Percentiles rank a stretch among this genome's conserved stretches.
phyloP scores from a whole-genome alignment of 2,113 vertebrate genomes.

The Dasypus novemcinctus region DNA sequence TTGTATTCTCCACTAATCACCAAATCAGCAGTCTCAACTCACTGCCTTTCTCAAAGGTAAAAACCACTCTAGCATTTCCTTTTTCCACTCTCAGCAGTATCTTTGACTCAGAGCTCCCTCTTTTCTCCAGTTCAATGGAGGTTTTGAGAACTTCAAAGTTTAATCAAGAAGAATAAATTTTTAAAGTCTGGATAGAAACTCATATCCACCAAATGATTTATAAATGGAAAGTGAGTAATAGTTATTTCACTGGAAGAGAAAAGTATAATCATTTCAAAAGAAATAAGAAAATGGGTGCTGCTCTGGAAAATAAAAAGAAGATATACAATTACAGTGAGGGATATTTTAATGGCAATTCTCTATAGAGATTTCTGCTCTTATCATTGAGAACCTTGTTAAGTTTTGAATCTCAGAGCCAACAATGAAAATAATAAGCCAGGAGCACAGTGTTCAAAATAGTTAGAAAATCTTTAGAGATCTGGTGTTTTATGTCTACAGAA shows the following conservation, averaged over 20 bases:
- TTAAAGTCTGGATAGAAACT: neutral
- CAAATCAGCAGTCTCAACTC: neutral
- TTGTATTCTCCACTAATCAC: accelerated
- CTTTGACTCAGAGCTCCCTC: neutral
- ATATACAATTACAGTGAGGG: neutral
- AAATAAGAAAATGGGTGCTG: neutral
- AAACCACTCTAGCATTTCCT: neutral
- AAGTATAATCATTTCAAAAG: neutral
- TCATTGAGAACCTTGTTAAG: neutral
- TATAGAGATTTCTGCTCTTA: neutral
- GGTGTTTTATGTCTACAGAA: neutral
- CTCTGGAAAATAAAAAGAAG: neutral
- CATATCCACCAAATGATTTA: neutral
- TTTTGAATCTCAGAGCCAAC: neutral
- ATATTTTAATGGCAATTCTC: neutral
- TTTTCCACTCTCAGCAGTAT: neutral
- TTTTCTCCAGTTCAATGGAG: too few relatives aligned
- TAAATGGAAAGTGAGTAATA: neutral
- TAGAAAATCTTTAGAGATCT: neutral
- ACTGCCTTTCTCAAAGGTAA: neutral
- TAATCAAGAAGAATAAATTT: neutral
- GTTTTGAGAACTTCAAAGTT: too few relatives aligned
- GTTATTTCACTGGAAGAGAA: neutral
- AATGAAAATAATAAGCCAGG: neutral
- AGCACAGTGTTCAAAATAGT: neutral